Percentiles rank a stretch among this genome's conserved stretches.
These are phyloP conservation scores for Lepus oiostolus DNA, from an alignment of 2,797 vertebrate species.

Conservation along the genomic window DNA sequence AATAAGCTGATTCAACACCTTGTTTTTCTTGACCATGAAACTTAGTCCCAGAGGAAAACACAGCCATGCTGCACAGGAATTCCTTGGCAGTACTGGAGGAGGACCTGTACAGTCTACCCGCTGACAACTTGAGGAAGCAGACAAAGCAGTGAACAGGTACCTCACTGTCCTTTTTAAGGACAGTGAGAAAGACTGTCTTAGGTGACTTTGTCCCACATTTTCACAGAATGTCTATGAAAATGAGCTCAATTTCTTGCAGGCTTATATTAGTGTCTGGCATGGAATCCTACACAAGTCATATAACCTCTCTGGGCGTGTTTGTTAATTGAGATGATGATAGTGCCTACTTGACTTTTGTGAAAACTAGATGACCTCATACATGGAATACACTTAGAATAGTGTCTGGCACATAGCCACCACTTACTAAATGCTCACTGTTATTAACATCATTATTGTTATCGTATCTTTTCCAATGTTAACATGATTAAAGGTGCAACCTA, in stretches of 20 bases:
- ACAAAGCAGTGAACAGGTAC: not conserved
- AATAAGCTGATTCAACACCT: not conserved
- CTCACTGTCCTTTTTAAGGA: not conserved
- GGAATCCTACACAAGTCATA: not conserved
- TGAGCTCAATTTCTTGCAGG: not conserved
- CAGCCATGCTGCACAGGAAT: not conserved
- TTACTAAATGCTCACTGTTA: conserved; percentile 48
- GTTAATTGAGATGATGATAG: not conserved
- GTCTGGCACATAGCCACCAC: not conserved
- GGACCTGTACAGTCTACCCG: not conserved
- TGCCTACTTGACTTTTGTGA: conserved; percentile 10
- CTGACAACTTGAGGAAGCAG: not conserved
- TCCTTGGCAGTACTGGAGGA: not conserved
- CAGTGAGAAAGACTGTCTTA: not conserved
- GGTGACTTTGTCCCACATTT: not conserved
- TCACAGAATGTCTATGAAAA: not conserved
- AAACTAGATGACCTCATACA: conserved; percentile 44
- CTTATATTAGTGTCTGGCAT: not conserved
- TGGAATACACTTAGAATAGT: not conserved
- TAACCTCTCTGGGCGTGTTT: not conserved
- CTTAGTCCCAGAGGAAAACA: not conserved
- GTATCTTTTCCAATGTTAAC: not conserved
- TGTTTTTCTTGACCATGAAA: not conserved
- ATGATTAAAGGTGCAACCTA: not conserved
- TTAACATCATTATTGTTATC: conserved; percentile 20